phyloP scores from a whole-genome alignment of 2,113 vertebrate genomes.

The Neoarius graeffei region DNA sequence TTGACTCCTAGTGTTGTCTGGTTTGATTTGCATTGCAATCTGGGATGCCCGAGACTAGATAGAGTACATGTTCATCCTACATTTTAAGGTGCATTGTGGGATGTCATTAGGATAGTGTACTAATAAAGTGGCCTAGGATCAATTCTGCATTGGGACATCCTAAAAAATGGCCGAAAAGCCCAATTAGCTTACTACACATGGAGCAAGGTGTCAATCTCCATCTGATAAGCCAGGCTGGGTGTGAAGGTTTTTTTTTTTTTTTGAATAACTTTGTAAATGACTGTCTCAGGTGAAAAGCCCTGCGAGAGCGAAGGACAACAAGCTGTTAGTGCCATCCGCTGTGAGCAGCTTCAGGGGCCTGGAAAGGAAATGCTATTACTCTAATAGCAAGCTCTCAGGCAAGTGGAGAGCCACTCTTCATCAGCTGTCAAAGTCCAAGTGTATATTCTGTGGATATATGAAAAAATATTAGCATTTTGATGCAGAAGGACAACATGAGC shows the following conservation, averaged over 20 bases:
- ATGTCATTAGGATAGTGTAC: conserved; percentile 4
- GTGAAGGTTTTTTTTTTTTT: conserved; percentile 22
- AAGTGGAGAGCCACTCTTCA: conserved; percentile 66
- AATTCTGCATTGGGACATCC: neutral
- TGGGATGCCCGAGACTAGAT: neutral
- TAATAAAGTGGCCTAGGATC: neutral
- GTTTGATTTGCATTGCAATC: neutral
- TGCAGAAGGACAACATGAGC: conserved; percentile 64
- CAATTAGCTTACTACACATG: conserved; percentile 15
- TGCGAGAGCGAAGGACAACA: conserved; percentile 36
- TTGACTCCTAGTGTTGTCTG: neutral
- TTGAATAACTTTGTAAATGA: conserved; percentile 61
- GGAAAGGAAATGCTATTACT: conserved; percentile 76
- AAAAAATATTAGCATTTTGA: conserved; percentile 74
- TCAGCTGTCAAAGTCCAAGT: conserved; percentile 65
- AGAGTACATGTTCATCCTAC: neutral
- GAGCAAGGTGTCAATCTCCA: conserved; percentile 12
- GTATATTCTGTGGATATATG: conserved; percentile 73
- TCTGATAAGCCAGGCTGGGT: conserved; percentile 65
- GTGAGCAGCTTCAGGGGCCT: conserved; percentile 21
- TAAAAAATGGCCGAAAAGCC: neutral
- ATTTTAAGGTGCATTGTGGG: conserved; percentile 15
- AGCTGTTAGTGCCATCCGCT: conserved; percentile 43
- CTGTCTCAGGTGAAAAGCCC: conserved; percentile 54
- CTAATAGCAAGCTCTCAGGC: conserved; percentile 78